These are phyloP conservation scores for Enteromius argenteus DNA, from an alignment of 2,797 vertebrate species.

Conservation along the genomic window DNA sequence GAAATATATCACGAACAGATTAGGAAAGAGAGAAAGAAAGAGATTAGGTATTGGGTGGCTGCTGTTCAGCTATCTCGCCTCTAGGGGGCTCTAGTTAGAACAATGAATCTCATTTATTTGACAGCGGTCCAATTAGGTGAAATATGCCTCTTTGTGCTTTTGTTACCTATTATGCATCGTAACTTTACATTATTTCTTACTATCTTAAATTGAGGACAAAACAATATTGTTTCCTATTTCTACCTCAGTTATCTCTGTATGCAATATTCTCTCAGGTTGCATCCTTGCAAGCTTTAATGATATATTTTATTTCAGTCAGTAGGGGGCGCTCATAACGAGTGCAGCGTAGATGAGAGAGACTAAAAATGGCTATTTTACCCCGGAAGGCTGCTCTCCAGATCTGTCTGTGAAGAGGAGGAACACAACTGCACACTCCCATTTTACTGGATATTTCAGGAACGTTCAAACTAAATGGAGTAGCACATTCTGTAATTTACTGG, in stretches of 20 bases:
- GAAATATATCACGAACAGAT: background rate
- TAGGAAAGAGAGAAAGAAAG: background rate
- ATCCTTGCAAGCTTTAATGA: background rate
- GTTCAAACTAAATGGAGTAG: conserved; percentile 25
- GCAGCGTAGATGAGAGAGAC: conserved; percentile 11
- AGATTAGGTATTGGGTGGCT: background rate
- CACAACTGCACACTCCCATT: conserved; percentile 27
- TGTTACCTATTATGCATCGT: background rate
- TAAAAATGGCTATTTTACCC: conserved; percentile 12
- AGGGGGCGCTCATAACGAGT: conserved; percentile 58
- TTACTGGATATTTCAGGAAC: conserved; percentile 22
- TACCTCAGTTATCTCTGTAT: background rate
- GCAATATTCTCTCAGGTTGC: background rate
- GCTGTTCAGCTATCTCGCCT: conserved; percentile 13
- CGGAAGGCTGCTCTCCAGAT: background rate
- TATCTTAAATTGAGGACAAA: background rate
- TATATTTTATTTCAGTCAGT: conserved; percentile 30
- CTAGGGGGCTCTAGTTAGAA: conserved; percentile 48
- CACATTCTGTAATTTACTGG: conserved; percentile 36
- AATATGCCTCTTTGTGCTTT: background rate
- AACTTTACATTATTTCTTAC: background rate
- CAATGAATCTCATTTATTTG: background rate
- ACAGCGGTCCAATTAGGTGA: background rate
- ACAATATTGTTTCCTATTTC: background rate
- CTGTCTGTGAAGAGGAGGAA: conserved; percentile 19